Conservation (phyloP, 2,888 invertebrate species). For the Acholoe squamosa region DNA sequence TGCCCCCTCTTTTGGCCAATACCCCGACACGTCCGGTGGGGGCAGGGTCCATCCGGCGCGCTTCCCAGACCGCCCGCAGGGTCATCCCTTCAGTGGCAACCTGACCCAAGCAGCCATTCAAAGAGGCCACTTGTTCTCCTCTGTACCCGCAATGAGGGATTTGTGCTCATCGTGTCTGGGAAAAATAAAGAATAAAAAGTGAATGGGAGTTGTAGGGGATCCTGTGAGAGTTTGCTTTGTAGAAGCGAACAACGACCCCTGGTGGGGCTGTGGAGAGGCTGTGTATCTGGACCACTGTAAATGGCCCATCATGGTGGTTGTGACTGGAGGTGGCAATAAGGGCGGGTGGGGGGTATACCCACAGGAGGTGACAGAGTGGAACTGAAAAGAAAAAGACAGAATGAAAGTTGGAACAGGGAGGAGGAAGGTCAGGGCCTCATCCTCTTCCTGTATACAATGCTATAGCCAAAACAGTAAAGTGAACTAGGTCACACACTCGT, state of each 20-base stretch:
- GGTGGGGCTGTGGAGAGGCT: not conserved
- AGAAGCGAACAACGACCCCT: not conserved
- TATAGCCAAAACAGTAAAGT: no score
- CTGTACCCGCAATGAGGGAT: not conserved
- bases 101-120: not conserved
- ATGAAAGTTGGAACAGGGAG: no score
- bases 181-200: not conserved
- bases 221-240: not conserved
- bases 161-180: not conserved
- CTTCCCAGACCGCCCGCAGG: not conserved
- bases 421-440: no score
- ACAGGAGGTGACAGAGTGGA: conserved; percentile 6
- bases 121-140: not conserved
- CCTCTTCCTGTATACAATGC: no score
- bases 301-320: conserved; percentile 8
- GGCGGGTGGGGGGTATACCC: not conserved
- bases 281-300: not conserved
- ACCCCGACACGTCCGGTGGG: conserved; percentile 27
- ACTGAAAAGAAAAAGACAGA: not conserved
- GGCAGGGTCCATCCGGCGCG: not conserved
- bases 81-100: not conserved
- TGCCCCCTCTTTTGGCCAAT: not conserved
- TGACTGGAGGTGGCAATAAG: not conserved
- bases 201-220: not conserved
- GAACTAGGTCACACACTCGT: no score